phyloP scores from a whole-genome alignment of 2,888 invertebrate genomes.

The Anodontia alba region DNA sequence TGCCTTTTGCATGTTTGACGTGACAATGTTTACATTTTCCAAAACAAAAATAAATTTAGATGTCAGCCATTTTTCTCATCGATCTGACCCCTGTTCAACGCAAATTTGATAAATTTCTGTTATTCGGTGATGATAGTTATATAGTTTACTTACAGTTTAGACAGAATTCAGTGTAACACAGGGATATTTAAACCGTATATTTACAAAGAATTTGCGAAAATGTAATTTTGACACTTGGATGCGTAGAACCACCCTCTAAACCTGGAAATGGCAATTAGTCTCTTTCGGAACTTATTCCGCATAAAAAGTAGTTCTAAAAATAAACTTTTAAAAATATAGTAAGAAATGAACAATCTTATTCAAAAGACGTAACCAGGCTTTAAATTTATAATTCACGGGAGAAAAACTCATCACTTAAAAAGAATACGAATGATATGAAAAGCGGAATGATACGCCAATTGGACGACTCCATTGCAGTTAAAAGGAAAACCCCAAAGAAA shows the following conservation, averaged over 20 bases:
- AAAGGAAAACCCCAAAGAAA: conserved; percentile 54
- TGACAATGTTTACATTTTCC: conserved; percentile 2
- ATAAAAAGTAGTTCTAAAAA: conserved; percentile 29
- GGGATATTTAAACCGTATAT: background rate
- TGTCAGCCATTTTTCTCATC: conserved; percentile 33
- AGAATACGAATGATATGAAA: background rate
- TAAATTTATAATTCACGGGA: background rate
- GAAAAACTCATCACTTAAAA: too few species aligned
- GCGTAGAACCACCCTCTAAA: conserved; percentile 77
- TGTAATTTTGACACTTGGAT: conserved; percentile 56
- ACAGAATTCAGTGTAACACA: background rate
- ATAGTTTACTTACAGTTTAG: background rate
- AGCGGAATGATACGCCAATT: background rate
- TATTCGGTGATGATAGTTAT: too few species aligned
- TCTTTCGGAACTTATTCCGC: conserved; percentile 53
- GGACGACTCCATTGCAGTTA: conserved; percentile 33
- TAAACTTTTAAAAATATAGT: background rate
- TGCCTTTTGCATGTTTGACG: too few species aligned
- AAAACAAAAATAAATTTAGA: conserved; percentile 16
- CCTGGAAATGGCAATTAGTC: conserved; percentile 53
- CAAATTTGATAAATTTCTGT: too few species aligned
- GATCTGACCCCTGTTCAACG: background rate
- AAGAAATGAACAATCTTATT: background rate
- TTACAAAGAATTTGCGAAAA: conserved; percentile 15
- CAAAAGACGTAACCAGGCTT: too few species aligned